These are phyloP conservation scores for Acrobasis repandana DNA, from an alignment of 2,888 invertebrate species.

Conservation along the genomic window DNA sequence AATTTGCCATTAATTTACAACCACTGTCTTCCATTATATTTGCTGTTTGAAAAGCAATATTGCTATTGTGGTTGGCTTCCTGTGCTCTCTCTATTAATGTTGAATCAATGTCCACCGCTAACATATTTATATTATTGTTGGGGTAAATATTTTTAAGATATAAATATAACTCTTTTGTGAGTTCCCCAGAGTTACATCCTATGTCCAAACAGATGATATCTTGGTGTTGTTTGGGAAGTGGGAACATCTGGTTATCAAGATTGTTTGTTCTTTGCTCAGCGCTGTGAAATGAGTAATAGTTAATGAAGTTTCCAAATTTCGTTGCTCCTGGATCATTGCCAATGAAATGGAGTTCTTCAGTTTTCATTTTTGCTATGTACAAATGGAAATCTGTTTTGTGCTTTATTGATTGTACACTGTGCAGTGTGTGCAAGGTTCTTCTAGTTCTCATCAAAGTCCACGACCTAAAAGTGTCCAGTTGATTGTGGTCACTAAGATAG, in stretches of 20 bases:
- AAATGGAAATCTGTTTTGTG: not conserved
- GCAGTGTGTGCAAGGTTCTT: too few relatives aligned
- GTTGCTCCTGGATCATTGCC: slow-evolving; percentile 89
- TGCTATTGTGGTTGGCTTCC: slow-evolving; percentile 66
- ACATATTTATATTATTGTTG: slow-evolving; percentile 61
- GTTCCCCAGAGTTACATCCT: slow-evolving; percentile 91
- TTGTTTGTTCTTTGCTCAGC: slow-evolving; percentile 85
- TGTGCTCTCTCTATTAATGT: slow-evolving; percentile 86
- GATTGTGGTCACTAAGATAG: too few relatives aligned
- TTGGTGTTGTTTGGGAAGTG: slow-evolving; percentile 36
- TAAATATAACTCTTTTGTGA: slow-evolving; percentile 84
- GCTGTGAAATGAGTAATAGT: slow-evolving; percentile 92
- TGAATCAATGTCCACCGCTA: slow-evolving; percentile 91
- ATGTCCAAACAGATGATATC: slow-evolving; percentile 85
- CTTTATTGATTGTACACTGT: not conserved
- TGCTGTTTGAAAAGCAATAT: slow-evolving; percentile 81
- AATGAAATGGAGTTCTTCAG: slow-evolving; percentile 64
- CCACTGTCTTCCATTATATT: slow-evolving; percentile 83
- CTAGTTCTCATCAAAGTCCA: too few relatives aligned
- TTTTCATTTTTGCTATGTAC: not conserved
- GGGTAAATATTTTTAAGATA: slow-evolving; percentile 74
- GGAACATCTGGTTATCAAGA: slow-evolving; percentile 73
- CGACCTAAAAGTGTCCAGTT: too few relatives aligned
- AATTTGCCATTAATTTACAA: slow-evolving; percentile 62
- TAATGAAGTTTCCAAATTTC: slow-evolving; percentile 92